Evolutionary conservation across 1,140 invertebrate genomes (phyloP).

Genomic region (Pinna nobilis): DNA sequence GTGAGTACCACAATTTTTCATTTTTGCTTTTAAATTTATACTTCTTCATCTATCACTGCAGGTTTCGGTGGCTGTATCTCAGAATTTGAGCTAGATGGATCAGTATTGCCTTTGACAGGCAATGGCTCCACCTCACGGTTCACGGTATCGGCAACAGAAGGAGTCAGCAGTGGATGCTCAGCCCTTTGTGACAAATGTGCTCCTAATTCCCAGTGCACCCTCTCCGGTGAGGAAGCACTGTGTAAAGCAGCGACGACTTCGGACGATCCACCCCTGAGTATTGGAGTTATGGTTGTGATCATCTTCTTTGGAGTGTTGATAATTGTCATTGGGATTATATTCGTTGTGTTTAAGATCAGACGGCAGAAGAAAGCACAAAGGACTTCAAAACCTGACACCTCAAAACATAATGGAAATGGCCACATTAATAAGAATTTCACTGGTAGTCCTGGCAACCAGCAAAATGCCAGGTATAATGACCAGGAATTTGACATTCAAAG

Average conservation of each 20-base stretch:
- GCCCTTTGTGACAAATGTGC: constrained; percentile 56
- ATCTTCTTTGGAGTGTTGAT: constrained; percentile 66
- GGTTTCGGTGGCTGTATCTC: constrained; percentile 92
- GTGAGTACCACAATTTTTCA: too few relatives aligned
- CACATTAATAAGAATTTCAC: constrained; percentile 47
- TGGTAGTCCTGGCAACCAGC: constrained; percentile 49
- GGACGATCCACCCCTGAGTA: constrained; percentile 54
- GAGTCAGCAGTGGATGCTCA: constrained; percentile 49
- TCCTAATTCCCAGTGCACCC: constrained; percentile 39
- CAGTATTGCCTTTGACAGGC: constrained; percentile 91
- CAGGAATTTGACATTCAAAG: constrained; percentile 69
- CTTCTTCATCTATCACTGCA: constrained; percentile 68
- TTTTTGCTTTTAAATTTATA: too few relatives aligned
- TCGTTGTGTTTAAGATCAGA: constrained; percentile 90
- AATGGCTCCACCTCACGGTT: constrained; percentile 81
- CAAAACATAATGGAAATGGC: constrained; percentile 42
- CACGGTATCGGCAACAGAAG: constrained; percentile 47
- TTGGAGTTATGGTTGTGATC: constrained; percentile 64
- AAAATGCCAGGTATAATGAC: constrained; percentile 71
- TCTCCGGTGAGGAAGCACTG: constrained; percentile 54
- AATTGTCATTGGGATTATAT: constrained; percentile 88
- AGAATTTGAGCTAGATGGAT: constrained; percentile 91
- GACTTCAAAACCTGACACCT: constrained; percentile 5
- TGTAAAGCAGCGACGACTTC: constrained; percentile 79
- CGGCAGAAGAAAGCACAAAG: constrained; percentile 72